These are phyloP conservation scores for Thamnophis elegans DNA, from an alignment of 2,797 vertebrate species.

Conservation along the genomic window DNA sequence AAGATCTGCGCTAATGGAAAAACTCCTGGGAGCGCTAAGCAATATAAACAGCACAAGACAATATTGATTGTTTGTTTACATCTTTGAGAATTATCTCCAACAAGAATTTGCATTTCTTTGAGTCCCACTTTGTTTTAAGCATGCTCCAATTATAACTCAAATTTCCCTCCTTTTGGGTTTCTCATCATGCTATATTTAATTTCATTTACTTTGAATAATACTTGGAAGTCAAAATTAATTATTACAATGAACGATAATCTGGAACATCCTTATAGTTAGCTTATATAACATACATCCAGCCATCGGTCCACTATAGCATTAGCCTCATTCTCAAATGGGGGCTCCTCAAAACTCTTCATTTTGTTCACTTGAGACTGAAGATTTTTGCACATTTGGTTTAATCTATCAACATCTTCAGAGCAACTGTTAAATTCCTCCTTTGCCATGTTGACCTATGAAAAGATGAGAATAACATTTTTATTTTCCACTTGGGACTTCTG, in stretches of 20 bases:
- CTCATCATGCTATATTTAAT: conserved; percentile 46
- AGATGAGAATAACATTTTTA: conserved; percentile 19
- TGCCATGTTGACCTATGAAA: conserved; percentile 78
- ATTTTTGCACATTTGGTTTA: conserved; percentile 85
- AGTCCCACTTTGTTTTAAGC: neutral
- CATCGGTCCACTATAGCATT: conserved; percentile 89
- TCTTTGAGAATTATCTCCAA: conserved; percentile 21
- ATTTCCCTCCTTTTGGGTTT: conserved; percentile 44
- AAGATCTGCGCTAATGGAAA: conserved; percentile 26
- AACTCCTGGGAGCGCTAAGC: conserved; percentile 31
- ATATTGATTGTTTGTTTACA: conserved; percentile 16
- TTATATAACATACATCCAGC: conserved; percentile 87
- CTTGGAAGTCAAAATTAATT: conserved; percentile 1
- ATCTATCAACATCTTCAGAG: conserved; percentile 80
- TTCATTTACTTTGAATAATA: conserved; percentile 62
- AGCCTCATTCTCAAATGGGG: conserved; percentile 86
- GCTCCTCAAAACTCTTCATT: conserved; percentile 84
- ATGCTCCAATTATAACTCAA: conserved; percentile 40
- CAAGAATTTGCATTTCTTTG: neutral
- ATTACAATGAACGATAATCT: conserved; percentile 54
- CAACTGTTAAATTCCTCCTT: conserved; percentile 83
- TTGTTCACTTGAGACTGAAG: conserved; percentile 89
- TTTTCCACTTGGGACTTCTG: neutral
- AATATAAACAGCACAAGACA: conserved; percentile 17
- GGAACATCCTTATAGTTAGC: conserved; percentile 54